Percentiles rank a stretch among this genome's conserved stretches.
phyloP scores from a whole-genome alignment of 64 coral and sea anemone genomes.

The Porites australiensis region DNA sequence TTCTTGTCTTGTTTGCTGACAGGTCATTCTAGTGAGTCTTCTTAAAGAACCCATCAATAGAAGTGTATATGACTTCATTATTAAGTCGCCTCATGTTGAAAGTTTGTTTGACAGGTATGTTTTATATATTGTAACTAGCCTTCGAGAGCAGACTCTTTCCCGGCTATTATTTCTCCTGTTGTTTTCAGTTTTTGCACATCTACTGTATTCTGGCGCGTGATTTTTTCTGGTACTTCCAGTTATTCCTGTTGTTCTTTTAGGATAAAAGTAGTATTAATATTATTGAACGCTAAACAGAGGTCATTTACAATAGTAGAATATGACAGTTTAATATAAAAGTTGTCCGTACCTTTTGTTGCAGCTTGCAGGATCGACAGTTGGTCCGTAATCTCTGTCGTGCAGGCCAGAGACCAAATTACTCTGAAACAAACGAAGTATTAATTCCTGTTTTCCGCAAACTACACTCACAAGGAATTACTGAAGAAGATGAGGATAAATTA shows the following conservation, averaged over 20 bases:
- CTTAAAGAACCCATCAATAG: conserved; percentile 92
- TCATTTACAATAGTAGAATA: no score
- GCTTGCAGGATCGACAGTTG: conserved; percentile 94
- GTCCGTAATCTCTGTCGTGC: conserved; percentile 81
- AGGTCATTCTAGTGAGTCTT: conserved; percentile 97
- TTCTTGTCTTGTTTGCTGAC: not conserved
- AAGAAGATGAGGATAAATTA: conserved; percentile 95
- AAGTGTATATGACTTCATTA: conserved; percentile 90
- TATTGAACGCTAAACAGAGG: no score
- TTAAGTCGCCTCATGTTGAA: conserved; percentile 78
- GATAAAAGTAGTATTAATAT: no score
- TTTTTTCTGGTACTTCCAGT: no score
- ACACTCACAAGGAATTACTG: conserved; percentile 91
- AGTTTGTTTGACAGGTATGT: conserved; percentile 95
- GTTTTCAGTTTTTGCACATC: no score
- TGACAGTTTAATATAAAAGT: no score
- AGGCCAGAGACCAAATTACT: conserved; percentile 85
- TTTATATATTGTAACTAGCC: not conserved
- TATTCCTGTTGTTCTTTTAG: no score
- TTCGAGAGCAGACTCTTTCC: no score
- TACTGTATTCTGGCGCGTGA: no score
- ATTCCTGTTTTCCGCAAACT: conserved; percentile 92
- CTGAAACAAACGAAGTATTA: conserved; percentile 73
- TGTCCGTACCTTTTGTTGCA: not conserved
- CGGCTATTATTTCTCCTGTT: no score